Evolutionary conservation across 2,113 vertebrate species (phyloP), one percentile per base, ranked within the genome.

Genomic region (Penelope pileata): DNA sequence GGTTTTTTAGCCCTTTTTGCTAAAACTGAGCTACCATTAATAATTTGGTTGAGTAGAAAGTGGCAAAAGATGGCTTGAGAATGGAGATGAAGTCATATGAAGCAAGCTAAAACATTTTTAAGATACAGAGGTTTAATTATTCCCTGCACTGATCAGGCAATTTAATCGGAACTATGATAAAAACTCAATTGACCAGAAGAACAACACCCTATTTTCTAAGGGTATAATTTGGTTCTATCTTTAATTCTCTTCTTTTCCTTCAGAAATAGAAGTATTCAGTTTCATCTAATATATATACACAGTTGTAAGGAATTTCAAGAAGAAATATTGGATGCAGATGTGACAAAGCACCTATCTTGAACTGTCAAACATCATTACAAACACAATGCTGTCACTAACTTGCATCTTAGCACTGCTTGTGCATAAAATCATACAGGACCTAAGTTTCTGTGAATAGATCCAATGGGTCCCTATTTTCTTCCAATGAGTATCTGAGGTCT

Each of bases 241-340:
- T 51, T 68, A 83, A 43, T 26, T 83, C 1, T 64, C 6, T 73
- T 47, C 2, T 51, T 81, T 81, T 77, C 4, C 40, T 73, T 76
- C 26, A 90, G 45, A 90, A 88, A 64, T 8, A 75, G 29, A 87
- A 85, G 7, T 77, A 60, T 73, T 60, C 30, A 0, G 4, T 54
- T 60, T 63, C 0, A n/a, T 26, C 5, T 29, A 54, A 27, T 51
- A 14, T 22, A 51, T 51, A 51, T 27, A 27, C 16, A 51, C 16
- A 27, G 26, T 16, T 59, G 1, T 34, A 19, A 76, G 19, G 30
- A 40, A 14, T 69, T 93, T 66, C 27, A 30, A 10, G 69, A n/a
- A 8, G 5, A 86, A 62, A 9, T 62, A 15, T 19, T 77, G 5
- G 24, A 36, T 1, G 2, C 2, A 34, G 5, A 2, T 4, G 15